Conservation (phyloP, 1,140 invertebrate species). For the Atopsyche davidsoni region DNA sequence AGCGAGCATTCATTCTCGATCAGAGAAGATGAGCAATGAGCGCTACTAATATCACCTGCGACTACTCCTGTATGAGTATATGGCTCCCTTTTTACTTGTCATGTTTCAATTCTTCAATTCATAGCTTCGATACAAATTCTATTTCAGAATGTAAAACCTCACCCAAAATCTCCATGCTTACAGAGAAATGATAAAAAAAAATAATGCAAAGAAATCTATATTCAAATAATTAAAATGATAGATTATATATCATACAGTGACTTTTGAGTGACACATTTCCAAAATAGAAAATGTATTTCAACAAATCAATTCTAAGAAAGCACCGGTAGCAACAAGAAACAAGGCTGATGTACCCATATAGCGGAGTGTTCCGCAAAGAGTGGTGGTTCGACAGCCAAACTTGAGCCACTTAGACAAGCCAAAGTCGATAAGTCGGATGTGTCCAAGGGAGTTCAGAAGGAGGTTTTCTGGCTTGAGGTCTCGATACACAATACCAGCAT, state of each 20-base stretch:
- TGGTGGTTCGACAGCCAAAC: slow-evolving; percentile 66
- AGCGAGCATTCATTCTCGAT: slow-evolving; percentile 77
- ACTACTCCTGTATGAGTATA: slow-evolving; percentile 3
- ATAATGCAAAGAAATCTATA: too few relatives aligned
- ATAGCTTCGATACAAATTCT: too few relatives aligned
- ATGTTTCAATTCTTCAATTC: too few relatives aligned
- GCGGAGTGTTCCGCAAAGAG: slow-evolving; percentile 84
- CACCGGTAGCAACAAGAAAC: too few relatives aligned
- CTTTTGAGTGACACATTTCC: too few relatives aligned
- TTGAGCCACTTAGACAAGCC: slow-evolving; percentile 89
- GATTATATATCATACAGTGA: too few relatives aligned
- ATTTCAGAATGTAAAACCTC: too few relatives aligned
- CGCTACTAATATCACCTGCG: slow-evolving; percentile 22
- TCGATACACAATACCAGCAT: slow-evolving; percentile 83
- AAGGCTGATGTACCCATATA: slow-evolving; percentile 89
- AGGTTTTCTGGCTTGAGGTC: slow-evolving; percentile 91
- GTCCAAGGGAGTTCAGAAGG: slow-evolving; percentile 70
- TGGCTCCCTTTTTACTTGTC: background rate
- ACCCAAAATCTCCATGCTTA: too few relatives aligned
- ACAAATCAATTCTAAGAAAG: too few relatives aligned
- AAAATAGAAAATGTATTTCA: too few relatives aligned
- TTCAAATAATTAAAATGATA: too few relatives aligned
- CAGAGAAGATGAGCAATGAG: slow-evolving; percentile 1
- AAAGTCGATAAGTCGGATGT: slow-evolving; percentile 84
- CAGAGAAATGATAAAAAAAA: too few relatives aligned